A percentile compares a stretch with the other conserved stretches of the same genome.
phyloP scores from a whole-genome alignment of 2,113 vertebrate species.

The Cettia cetti region DNA sequence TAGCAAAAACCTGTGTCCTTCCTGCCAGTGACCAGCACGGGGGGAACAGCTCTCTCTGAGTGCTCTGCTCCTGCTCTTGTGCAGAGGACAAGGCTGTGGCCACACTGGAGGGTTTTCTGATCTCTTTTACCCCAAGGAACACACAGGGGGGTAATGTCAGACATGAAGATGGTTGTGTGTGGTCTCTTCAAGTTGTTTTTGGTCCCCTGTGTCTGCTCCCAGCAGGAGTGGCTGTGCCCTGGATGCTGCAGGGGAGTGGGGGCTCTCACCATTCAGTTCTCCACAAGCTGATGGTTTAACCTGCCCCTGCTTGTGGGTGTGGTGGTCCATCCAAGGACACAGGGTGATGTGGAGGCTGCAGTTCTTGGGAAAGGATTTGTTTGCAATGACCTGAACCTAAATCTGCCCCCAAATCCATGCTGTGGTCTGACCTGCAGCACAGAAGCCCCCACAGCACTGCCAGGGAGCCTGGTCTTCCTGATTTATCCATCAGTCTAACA shows the following conservation, averaged over 20 bases:
- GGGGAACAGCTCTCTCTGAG: not conserved
- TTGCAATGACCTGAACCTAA: not conserved
- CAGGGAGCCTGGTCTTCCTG: not conserved
- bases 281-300: fast-evolving
- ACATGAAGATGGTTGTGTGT: fast-evolving
- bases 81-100: not conserved
- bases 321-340: not conserved
- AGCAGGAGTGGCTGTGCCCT: not conserved
- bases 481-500: not conserved
- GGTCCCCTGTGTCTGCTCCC: not conserved
- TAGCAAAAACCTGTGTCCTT: slow-evolving; percentile 28
- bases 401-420: not conserved
- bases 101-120: not conserved
- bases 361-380: not conserved
- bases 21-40: not conserved
- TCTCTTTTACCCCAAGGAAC: not conserved
- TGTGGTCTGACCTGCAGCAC: not conserved
- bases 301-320: not conserved
- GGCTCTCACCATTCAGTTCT: not conserved
- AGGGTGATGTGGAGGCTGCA: not conserved
- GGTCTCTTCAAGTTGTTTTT: not conserved
- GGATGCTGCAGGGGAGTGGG: not conserved
- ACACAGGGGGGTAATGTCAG: not conserved
- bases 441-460: not conserved
- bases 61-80: not conserved